Percentiles rank a stretch among this genome's conserved stretches.
Conservation (phyloP, 2,797 vertebrate genomes). For the Peromyscus eremicus region DNA sequence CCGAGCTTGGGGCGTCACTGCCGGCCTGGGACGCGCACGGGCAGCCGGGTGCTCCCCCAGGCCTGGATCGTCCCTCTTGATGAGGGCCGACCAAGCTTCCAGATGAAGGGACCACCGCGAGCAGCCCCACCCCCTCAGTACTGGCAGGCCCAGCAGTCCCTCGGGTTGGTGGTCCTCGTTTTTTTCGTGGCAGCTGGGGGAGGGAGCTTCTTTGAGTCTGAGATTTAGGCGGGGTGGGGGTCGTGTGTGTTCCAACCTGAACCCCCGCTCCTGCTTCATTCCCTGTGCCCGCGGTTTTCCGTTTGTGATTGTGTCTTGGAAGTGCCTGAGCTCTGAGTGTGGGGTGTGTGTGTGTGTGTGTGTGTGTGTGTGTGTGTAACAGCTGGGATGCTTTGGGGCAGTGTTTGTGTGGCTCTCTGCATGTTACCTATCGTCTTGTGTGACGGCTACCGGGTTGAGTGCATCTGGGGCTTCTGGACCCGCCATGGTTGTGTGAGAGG, state of each 20-base stretch:
- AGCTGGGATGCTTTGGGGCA: background rate
- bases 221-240: background rate
- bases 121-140: background rate
- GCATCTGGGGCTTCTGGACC: background rate
- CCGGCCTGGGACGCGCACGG: background rate
- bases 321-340: background rate
- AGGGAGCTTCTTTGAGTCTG: background rate
- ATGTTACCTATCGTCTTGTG: background rate
- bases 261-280: background rate
- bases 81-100: background rate
- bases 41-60: background rate
- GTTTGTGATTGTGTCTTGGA: background rate
- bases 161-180: background rate
- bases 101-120: background rate
- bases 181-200: background rate
- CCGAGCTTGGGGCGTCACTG: background rate
- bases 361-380: slow-evolving; percentile 3
- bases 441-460: background rate
- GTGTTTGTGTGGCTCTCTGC: background rate
- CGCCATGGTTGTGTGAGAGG: background rate
- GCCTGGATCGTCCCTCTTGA: background rate
- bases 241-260: background rate
- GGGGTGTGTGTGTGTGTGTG: background rate
- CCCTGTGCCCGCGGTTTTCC: background rate
- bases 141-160: background rate